These are phyloP conservation scores for Sphyrna mokarran DNA, from an alignment of 2,113 vertebrate species.

Conservation along the genomic window DNA sequence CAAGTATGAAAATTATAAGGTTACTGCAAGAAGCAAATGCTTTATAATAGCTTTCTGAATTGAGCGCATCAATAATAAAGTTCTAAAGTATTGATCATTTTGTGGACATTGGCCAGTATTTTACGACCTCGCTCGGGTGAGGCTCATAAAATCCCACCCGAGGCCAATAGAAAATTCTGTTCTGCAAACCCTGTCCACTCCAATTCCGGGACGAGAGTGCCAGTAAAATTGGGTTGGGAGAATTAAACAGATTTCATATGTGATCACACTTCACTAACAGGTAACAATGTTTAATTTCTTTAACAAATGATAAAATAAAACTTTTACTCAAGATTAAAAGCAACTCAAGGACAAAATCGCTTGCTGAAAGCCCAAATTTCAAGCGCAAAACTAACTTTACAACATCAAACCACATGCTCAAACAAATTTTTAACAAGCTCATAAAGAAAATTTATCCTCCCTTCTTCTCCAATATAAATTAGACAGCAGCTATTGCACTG, in stretches of 20 bases:
- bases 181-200: no score
- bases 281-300: background rate
- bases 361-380: background rate
- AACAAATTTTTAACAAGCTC: background rate
- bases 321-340: background rate
- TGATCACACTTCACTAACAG: background rate
- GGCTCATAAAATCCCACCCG: no score
- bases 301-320: background rate
- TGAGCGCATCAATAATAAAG: background rate
- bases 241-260: background rate
- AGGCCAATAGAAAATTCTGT: no score
- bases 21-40: background rate
- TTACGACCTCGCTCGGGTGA: no score
- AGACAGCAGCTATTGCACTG: background rate
- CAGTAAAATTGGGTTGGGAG: background rate
- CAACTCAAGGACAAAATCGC: conserved; percentile 9
- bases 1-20: background rate
- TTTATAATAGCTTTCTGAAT: background rate
- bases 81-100: background rate
- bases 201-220: no score
- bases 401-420: background rate
- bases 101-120: background rate
- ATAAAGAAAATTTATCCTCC: background rate
- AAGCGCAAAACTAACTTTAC: no score
- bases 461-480: conserved; percentile 8